Evolutionary conservation across 2,888 invertebrate species (phyloP), one percentile per base, ranked within the genome.

Genomic region (Ganaspis brasiliensis): DNA sequence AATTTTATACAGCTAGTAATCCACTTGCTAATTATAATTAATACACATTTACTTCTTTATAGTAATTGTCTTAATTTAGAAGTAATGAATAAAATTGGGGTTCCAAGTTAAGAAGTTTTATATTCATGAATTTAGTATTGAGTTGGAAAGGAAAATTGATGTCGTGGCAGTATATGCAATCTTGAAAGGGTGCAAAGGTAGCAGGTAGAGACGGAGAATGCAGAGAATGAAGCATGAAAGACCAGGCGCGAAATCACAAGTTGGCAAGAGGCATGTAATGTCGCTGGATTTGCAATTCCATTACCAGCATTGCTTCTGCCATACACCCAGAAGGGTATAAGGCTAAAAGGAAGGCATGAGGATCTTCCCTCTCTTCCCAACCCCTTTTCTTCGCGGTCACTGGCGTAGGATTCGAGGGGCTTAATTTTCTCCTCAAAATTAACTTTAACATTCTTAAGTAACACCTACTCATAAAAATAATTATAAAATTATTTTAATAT

Each of bases 261-360:
- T 88, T 89, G 88, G 88, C 88, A 89, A 89, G 89, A 87, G 88
- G 86, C 89, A 88, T 89, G 89, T 90, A 89, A 89, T 86, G 89
- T 89, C 87, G 86, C 86, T 87, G 87, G 88, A 89, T 90, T 89
- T 88, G 89, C 89, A 89, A 89, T 90, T 90, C 89, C 89, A 90
- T 89, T 90, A 89, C 87, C 85, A 81, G 71, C 79, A 77, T 76
- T 80, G 75, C 78, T 72, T 81, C 74, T 84, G 83, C 77, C 82
- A 80, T 87, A 86, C 84, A 85, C 56, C 21, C 12, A 14, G 83
- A 82, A 79, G 79, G 63, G 76, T 78, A 57, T 79, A 83, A 82
- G 81, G 84, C 80, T 82, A 81, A 84, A 83, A 84, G 85, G 83
- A 84, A 80, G 77, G 77, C 74, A 79, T 74, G 77, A 21, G 67